Percentiles rank a stretch among this genome's conserved stretches.
Conservation (phyloP, 2,888 invertebrate genomes). For the Gortyna flavago region DNA sequence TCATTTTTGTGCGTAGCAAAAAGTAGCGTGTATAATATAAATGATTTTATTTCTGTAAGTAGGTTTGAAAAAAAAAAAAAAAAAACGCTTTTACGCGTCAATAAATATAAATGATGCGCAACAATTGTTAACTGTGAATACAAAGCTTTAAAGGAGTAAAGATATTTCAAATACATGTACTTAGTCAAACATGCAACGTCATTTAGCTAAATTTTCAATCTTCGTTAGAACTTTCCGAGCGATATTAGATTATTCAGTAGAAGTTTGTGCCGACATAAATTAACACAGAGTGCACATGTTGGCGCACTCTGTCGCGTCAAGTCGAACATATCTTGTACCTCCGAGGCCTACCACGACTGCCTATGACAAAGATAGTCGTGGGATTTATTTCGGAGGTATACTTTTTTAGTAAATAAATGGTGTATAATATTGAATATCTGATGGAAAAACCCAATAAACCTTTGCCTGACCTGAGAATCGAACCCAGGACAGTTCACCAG, state of each 20-base stretch:
- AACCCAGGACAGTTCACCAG: not conserved
- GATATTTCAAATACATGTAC: not conserved
- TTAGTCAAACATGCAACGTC: not conserved
- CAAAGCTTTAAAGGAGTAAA: not conserved
- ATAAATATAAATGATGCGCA: too few relatives aligned
- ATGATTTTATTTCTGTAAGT: too few relatives aligned
- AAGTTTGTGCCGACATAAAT: conserved; percentile 71
- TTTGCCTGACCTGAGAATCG: not conserved
- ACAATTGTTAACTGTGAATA: too few relatives aligned
- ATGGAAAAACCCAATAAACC: not conserved
- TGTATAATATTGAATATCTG: not conserved
- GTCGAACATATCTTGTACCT: conserved; percentile 72
- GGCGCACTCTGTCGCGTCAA: conserved; percentile 72
- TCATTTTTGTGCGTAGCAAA: not conserved
- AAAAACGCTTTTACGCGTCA: too few relatives aligned
- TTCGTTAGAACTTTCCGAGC: not conserved
- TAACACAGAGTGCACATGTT: conserved; percentile 72
- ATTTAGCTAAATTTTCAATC: not conserved
- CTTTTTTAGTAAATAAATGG: not conserved
- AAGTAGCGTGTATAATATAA: too few relatives aligned
- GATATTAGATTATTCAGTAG: not conserved
- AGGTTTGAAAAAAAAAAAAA: too few relatives aligned
- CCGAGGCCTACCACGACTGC: conserved; percentile 76
- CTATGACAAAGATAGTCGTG: conserved; percentile 66
- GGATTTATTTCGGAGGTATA: conserved; percentile 77